Evolutionary conservation across 2,797 vertebrate genomes (phyloP).

Genomic region (Melanotaenia boesemani): DNA sequence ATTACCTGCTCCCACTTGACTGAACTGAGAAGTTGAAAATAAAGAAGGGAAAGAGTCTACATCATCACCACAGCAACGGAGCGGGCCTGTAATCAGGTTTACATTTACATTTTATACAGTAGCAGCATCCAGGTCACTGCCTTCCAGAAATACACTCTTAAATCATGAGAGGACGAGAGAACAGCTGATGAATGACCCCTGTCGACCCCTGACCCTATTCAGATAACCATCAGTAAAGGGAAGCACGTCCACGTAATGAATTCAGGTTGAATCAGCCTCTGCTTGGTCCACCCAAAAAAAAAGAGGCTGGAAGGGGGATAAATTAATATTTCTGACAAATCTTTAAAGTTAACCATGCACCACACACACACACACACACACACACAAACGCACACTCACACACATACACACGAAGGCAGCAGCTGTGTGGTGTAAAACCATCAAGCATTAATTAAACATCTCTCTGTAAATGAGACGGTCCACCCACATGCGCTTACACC

Average conservation of each 20-base stretch:
- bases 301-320: slow-evolving; percentile 7
- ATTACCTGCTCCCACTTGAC: too few relatives aligned
- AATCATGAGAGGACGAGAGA: not conserved
- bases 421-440: slow-evolving; percentile 28
- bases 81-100: too few relatives aligned
- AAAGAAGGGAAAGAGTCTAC: too few relatives aligned
- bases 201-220: too few relatives aligned
- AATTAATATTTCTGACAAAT: slow-evolving; percentile 15
- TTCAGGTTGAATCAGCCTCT: too few relatives aligned
- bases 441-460: slow-evolving; percentile 51
- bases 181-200: not conserved
- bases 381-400: not conserved
- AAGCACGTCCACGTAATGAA: too few relatives aligned
- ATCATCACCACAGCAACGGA: too few relatives aligned
- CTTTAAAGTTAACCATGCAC: not conserved
- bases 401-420: slow-evolving; percentile 14
- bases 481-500: slow-evolving; percentile 44
- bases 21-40: too few relatives aligned
- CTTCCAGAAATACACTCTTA: too few relatives aligned
- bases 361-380: not conserved
- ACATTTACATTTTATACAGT: too few relatives aligned
- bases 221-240: too few relatives aligned
- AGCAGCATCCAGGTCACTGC: too few relatives aligned
- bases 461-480: slow-evolving; percentile 36
- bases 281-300: not conserved